Base-by-base conservation (phyloP, 1,140 invertebrate genomes). In the Drosophila subobscura region DNA sequence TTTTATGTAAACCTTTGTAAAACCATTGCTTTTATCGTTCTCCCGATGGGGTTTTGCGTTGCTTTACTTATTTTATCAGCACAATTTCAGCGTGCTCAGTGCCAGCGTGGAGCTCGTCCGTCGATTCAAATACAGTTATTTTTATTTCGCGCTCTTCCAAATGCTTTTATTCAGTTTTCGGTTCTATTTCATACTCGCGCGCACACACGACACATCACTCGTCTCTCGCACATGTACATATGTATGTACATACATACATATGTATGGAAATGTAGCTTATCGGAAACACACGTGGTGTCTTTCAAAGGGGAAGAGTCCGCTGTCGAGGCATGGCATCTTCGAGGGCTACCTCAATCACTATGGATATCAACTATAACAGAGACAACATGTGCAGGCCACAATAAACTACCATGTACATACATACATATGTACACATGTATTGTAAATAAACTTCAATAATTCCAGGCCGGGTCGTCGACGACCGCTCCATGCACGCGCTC, bases 71-170 rank as follows among this genome's bases (percentile, higher is more conserved):
- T 41, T 41, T 20, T 64, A 41, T 5, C 45, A 25, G 16, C 25
- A 27, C 33, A 16, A 45, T 64, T 65, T 67, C 66, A 79, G 74
- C 53, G 29, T 53, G 23, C 41, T 53, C 51, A 37, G 46, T 88
- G 84, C 75, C 79, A 79, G 67, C 79, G 73, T 77, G 73, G 74
- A 81, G 72, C 42, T 77, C 45, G 41, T 58, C 46, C 40, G 52
- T 45, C 41, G 63, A 53, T 61, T 85, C 63, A 54, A 85, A 72
- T 51, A 77, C 52, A 80, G 66, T 74, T 88, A 59, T 47, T 47
- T 77, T 78, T 57, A 56, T 42, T 85, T 72, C 65, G 65, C 47
- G 23, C 37, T 53, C 23, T 45, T 60, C 77, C 79, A 76, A 83
- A 86, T 86, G 83, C 14, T 54, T 49, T 59, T 63, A 40, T 27